Base-by-base conservation (phyloP, 1,140 invertebrate genomes). In the Aphidius gifuensis region DNA sequence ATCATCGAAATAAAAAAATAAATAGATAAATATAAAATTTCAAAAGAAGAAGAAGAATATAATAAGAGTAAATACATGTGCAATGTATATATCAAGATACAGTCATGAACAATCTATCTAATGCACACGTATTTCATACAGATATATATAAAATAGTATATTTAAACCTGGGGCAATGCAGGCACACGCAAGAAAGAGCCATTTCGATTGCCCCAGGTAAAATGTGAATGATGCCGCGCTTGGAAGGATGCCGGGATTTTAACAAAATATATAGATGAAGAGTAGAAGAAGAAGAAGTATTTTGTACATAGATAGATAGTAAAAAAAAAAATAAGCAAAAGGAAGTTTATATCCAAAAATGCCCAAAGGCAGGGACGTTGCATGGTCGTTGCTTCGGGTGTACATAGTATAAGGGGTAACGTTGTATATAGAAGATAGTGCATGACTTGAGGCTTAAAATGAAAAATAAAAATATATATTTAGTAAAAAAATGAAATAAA, bases 121-220 rank as follows among this genome's bases (percentile, higher is more conserved):
- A 32, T 32, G 23, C 23, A 32, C 23, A 32, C 23, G 23, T 32
- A 32, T 32, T 32, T 32, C 23, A 32, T 32, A 32, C 4, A 32
- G 4, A 32, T 32, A 32, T 32, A 32, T 32, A 32, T 32, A 32
- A 32, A 32, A 32, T 32, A 32, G 23, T 32, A 1, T 32, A 32
- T 32, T 32, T 43, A 39, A 39, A 40, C 77, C 71, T 7, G 48
- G 46, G 68, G 77, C 75, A 64, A 56, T 79, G 75, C 73, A 74
- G 74, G 72, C 74, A 76, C 74, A 79, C 69, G 58, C 69, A 66
- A 71, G 67, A 67, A 68, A 70, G 66, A 74, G 68, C 69, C 72
- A 73, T 77, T 77, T 73, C 66, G 69, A 67, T 69, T 55, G 69
- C 75, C 71, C 53, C 54, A 58, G 71, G 75, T 71, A 51, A 69